Conservation (phyloP, 2,113 vertebrate genomes). For the Tachysurus fulvidraco region DNA sequence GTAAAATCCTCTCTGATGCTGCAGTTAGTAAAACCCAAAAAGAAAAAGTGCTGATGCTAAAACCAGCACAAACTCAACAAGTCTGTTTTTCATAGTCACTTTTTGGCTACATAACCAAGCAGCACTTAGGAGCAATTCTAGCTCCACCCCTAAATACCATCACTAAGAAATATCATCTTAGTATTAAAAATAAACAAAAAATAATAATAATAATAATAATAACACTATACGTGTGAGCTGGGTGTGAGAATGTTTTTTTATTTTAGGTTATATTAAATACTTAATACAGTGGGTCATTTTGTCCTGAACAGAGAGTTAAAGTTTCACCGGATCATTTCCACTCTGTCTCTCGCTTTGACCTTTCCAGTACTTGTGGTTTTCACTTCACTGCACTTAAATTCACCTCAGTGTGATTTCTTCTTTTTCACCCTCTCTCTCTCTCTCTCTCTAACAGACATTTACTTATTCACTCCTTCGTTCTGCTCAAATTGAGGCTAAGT, state of each 20-base stretch:
- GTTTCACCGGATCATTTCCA: constrained; percentile 60
- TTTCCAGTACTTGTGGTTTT: background rate
- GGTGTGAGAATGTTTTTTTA: too few relatives aligned
- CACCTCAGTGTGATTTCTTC: constrained; percentile 64
- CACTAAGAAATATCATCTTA: background rate
- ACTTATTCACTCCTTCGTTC: constrained; percentile 67
- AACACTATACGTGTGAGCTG: background rate
- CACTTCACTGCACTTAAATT: constrained; percentile 45
- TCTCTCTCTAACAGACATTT: constrained; percentile 42
- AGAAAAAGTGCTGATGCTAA: background rate
- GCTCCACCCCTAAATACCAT: background rate
- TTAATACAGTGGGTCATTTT: background rate
- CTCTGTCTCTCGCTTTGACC: constrained; percentile 44
- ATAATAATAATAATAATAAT: too few relatives aligned
- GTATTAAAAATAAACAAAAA: background rate
- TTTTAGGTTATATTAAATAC: background rate
- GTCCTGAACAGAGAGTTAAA: constrained; percentile 23
- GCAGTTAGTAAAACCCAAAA: background rate
- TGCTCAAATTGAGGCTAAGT: constrained; percentile 58
- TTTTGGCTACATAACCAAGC: background rate
- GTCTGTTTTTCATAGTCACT: background rate
- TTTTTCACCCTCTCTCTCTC: background rate
- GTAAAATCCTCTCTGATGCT: background rate
- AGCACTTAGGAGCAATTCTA: background rate
- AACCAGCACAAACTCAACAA: background rate